A percentile compares a stretch with the other conserved stretches of the same genome.
Conservation (phyloP, 2,797 vertebrate species). For the Microctenopoma lineatum region DNA sequence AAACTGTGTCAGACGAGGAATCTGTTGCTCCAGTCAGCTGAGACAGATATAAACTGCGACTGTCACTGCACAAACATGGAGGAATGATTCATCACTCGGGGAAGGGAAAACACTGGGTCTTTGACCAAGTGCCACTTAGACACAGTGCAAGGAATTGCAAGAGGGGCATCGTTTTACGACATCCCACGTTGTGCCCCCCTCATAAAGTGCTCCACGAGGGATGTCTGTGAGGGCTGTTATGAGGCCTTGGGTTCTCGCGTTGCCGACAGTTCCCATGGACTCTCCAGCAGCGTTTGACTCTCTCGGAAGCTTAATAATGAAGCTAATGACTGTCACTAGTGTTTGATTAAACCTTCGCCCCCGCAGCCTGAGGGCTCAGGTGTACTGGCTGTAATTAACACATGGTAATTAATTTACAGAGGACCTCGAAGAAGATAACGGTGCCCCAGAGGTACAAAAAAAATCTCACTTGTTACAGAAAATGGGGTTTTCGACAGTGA, state of each 20-base stretch:
- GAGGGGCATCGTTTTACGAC: neutral
- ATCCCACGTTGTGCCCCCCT: neutral
- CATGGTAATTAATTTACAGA: constrained; percentile 78
- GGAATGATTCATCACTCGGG: constrained; percentile 37
- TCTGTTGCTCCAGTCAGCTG: constrained; percentile 17
- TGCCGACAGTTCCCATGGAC: constrained; percentile 40
- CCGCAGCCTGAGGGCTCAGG: constrained; percentile 69
- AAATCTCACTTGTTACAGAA: constrained; percentile 50
- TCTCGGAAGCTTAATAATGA: constrained; percentile 65
- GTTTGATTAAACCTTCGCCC: constrained; percentile 77
- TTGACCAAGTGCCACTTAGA: constrained; percentile 14
- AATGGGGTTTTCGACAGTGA: constrained; percentile 10
- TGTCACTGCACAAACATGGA: constrained; percentile 39
- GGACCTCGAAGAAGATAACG: constrained; percentile 53
- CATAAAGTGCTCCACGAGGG: constrained; percentile 11
- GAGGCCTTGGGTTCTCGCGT: constrained; percentile 35
- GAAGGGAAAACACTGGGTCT: constrained; percentile 4
- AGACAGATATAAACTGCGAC: constrained; percentile 45
- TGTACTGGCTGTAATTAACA: constrained; percentile 81
- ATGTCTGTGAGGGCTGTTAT: neutral
- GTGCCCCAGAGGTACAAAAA: constrained; percentile 57
- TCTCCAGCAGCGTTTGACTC: constrained; percentile 59
- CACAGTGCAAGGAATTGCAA: neutral
- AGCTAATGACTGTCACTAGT: constrained; percentile 78
- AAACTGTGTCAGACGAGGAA: constrained; percentile 38